Percentiles rank a stretch among this genome's conserved stretches.
These are phyloP conservation scores for Mormyrus proboscirostris DNA, from an alignment of 2,797 vertebrate species.

Conservation along the genomic window DNA sequence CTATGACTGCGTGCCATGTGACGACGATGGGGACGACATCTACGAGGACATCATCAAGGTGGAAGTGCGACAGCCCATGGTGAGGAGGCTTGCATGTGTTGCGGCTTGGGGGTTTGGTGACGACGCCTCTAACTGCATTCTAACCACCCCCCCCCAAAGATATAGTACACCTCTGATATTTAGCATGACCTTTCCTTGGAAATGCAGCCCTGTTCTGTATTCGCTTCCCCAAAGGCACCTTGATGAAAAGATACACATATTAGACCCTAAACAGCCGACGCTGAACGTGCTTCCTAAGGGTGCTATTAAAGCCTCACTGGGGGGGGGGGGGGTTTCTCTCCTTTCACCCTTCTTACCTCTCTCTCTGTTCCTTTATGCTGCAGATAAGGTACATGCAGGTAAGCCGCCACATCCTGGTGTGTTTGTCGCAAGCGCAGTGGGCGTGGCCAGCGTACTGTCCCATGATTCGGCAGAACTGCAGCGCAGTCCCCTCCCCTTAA, in stretches of 20 bases:
- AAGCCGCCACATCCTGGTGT: slow-evolving; percentile 41
- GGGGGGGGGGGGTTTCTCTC: slow-evolving; percentile 27
- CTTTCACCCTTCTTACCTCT: slow-evolving; percentile 45
- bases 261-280: not conserved
- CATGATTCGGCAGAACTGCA: not conserved
- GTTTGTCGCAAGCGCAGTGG: not conserved
- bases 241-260: slow-evolving; percentile 6
- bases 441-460: not conserved
- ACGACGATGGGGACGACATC: slow-evolving; percentile 93
- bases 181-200: slow-evolving; percentile 9
- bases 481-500: not conserved
- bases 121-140: not conserved
- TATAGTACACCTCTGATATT: slow-evolving; percentile 9
- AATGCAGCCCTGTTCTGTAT: slow-evolving; percentile 1
- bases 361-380: slow-evolving; percentile 61
- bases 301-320: not conserved
- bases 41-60: slow-evolving; percentile 99
- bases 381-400: slow-evolving; percentile 99
- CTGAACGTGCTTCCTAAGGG: not conserved
- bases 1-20: slow-evolving; percentile 95
- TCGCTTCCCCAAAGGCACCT: not conserved
- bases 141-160: not conserved
- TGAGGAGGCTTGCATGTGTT: slow-evolving; percentile 48
- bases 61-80: slow-evolving; percentile 97
- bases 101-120: not conserved